These are phyloP conservation scores for Cyphomyrus discorhynchus DNA, from an alignment of 2,113 vertebrate species.

Conservation along the genomic window DNA sequence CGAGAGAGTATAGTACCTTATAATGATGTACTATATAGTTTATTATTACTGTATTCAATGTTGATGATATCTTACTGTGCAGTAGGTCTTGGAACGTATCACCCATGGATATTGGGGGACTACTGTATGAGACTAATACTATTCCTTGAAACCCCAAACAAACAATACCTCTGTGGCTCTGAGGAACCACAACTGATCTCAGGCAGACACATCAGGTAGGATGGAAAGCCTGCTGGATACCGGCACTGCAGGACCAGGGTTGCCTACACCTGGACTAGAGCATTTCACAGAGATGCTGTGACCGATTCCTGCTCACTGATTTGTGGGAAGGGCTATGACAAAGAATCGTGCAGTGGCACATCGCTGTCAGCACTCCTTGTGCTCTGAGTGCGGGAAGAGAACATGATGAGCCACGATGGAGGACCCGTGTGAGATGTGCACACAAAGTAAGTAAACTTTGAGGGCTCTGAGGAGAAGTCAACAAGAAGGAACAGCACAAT, in stretches of 20 bases:
- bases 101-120: background rate
- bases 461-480: background rate
- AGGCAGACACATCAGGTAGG: background rate
- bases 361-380: background rate
- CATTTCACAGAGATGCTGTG: background rate
- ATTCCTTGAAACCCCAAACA: background rate
- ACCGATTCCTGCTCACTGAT: background rate
- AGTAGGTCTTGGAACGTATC: background rate
- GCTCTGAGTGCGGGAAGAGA: background rate
- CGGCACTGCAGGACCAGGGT: background rate
- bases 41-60: background rate
- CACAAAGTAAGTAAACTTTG: background rate
- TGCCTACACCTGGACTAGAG: background rate
- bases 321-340: background rate
- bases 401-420: background rate
- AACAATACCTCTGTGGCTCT: background rate
- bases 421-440: background rate
- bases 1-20: background rate
- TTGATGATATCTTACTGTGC: background rate
- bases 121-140: background rate
- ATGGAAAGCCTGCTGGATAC: background rate
- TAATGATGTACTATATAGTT: background rate
- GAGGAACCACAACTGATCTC: background rate
- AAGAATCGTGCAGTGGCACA: background rate
- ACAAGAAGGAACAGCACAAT: background rate